Evolutionary conservation across 1,140 invertebrate genomes (phyloP), one percentile per base, ranked within the genome.

Genomic region (Battus philenor): DNA sequence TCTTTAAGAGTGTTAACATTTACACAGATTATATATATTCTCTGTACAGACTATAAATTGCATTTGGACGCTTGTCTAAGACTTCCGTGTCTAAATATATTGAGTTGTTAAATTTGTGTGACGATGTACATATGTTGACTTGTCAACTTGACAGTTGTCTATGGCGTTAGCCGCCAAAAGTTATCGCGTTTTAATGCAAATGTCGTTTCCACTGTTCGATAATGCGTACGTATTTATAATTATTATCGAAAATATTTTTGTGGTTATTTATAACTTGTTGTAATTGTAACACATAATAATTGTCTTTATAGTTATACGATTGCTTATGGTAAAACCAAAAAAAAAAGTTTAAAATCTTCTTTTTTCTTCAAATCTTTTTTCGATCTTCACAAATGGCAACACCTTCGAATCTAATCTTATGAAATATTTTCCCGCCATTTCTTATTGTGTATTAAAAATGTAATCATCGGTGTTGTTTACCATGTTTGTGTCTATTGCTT

Each of bases 241-340:
- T 32, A 41, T 36, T 33, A 33, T 50, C 22, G 30, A 29, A 32
- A 47, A 59, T 62, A 62, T 67, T 62, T 62, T 59, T 47, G 47
- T 59, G 56, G 48, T 59, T 52, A 54, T 65, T 62, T 65, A 65
- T 68, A 57, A 54, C 8, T 48, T 57, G 62, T 69, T 69, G 49
- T 65, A 15, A 44, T 22, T 54, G 48, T 56, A 46, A 30, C 24
- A 31, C 16, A 20, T 38, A 38, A 38, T 41, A 30, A 11, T 11
- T 27, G 27, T 39, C 22, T 39, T 13, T 13, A 41, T 41, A 27
- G 38, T 29, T 16, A 34, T 34, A 20, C 45, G 9, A 22, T 44
- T 41, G 41, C 43, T 41, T 45, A 29, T 31, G n/a, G 24, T 41
- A 13, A 26, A 39, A 4, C 27, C 22, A 2, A 27, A 41, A 29